Evolutionary conservation across 2,113 vertebrate species (phyloP), one percentile per base, ranked within the genome.

Genomic region (Pycnonotus jocosus): DNA sequence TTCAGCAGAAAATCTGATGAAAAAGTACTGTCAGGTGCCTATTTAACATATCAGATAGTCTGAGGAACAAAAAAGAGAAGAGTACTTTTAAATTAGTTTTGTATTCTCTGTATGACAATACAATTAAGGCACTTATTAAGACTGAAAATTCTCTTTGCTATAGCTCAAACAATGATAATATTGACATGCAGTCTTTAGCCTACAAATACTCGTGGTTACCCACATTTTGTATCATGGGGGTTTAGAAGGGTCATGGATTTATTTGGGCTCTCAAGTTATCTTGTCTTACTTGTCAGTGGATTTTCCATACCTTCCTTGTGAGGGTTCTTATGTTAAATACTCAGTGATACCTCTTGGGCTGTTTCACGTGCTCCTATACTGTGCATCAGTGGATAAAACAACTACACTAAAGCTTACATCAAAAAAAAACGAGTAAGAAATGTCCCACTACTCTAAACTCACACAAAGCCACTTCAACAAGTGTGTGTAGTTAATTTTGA

Each of bases 21-120:
- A 92, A 96, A 92, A 84, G 15, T 60, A 71, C 71, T 92, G 60
- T 81, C 85, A 95, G 81, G 73, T 83, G 33, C 44, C 62, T 91
- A 44, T 72, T 88, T 91, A 54, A 71, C 28, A 54, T 42, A n/a
- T 37, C 22, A 70, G 80, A 92, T 88, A 80, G 2, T 89, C 38
- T 91, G 66, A 60, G 51, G 77, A 96, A 94, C 37, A 92, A 85
- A 94, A 60, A 57, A 68, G 17, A 44, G 33, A 23, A 28, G 18
- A 80, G 23, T 58, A 74, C 20, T 87, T 95, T 69, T 80, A 64
- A 74, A 56, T 81, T 45, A 53, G 30, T 96, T 80, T 53, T 83
- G 38, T 58, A 28, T 51, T 83, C 56, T 82, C 65, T 61, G 45
- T 2, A 4, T 87, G 77, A 83, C 70, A 44, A 37, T 86, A 37